Evolutionary conservation across 2,113 vertebrate genomes (phyloP), one percentile per base, ranked within the genome.

Genomic region (Megaceryle maxima): DNA sequence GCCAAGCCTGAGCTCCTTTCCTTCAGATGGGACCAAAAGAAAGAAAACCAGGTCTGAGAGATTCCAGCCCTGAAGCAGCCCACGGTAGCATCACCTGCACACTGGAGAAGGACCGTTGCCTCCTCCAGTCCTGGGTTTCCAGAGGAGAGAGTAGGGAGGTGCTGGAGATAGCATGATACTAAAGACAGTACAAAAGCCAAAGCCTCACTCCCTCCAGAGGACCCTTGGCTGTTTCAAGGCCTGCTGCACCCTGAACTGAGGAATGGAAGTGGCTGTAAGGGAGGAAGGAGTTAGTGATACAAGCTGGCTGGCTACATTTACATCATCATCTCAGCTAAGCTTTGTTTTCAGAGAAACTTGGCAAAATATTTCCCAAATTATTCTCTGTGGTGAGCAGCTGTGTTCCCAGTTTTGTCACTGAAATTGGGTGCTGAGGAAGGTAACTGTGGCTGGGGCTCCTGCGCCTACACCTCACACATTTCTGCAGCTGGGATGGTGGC

Each of bases 31-130:
- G 19, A 26, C 5, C 0, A 3, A n/a, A 10, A 0, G 0, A 41
- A 11, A 1, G 18, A 41, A 72, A 9, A 10, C 22, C 44, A 59
- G 70, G 3, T 5, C 13, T 26, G 29, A 14, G 12, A 19, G 6
- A 9, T 25, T 46, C 35, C 56, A 64, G 55, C 15, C 33, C 41
- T 4, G 1, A 55, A n/a, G 56, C 37, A 66, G 51, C 69, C 11
- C 35, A 11, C 0, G 0, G 39, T 18, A 68, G 8, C 48, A 29
- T 25, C 0, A 0, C 10, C 44, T 28, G 37, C 35, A 24, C 0
- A 1, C 13, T 1, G 1, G 25, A 20, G 18, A 82, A 35, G 44
- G n/a, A 11, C 5, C 48, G 11, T 4, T 20, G 16, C 31, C 28
- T 44, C 79, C 17, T 85, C 11, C 18, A 6, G 35, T 39, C 28